A percentile compares a stretch with the other conserved stretches of the same genome.
Conservation (phyloP, 1,140 invertebrate genomes). For the Pomacea maculata region DNA sequence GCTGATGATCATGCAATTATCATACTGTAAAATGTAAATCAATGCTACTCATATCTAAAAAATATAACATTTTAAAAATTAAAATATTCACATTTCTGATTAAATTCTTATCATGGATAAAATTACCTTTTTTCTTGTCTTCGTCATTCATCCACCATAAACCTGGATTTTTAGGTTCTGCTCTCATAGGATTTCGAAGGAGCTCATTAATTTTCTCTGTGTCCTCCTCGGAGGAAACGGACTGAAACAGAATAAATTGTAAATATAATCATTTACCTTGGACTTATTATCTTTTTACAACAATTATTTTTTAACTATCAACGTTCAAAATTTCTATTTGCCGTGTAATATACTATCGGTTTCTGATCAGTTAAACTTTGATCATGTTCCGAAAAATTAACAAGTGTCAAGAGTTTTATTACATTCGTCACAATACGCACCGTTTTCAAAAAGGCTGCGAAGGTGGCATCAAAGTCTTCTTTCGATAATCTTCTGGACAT, state of each 20-base stretch:
- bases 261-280: too few relatives aligned
- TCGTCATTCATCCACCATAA: constrained; percentile 15
- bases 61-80: background rate
- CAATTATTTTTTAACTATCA: too few relatives aligned
- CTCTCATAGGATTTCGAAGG: constrained; percentile 11
- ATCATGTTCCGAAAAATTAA: too few relatives aligned
- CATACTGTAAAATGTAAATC: too few relatives aligned
- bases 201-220: constrained; percentile 27
- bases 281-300: too few relatives aligned
- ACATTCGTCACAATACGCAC: constrained; percentile 32
- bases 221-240: constrained; percentile 17
- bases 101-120: background rate
- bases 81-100: background rate
- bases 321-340: too few relatives aligned
- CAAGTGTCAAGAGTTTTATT: background rate
- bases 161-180: constrained; percentile 4
- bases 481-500: constrained; percentile 27
- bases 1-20: too few relatives aligned
- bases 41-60: too few relatives aligned
- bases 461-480: constrained; percentile 54
- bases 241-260: background rate
- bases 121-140: constrained; percentile 8
- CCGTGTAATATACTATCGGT: too few relatives aligned
- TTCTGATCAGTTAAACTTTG: too few relatives aligned
- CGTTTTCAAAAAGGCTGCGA: constrained; percentile 58